Percentiles rank a stretch among this genome's conserved stretches.
Evolutionary conservation across 2,797 vertebrate species (phyloP).

Genomic region (Mico argentatus): DNA sequence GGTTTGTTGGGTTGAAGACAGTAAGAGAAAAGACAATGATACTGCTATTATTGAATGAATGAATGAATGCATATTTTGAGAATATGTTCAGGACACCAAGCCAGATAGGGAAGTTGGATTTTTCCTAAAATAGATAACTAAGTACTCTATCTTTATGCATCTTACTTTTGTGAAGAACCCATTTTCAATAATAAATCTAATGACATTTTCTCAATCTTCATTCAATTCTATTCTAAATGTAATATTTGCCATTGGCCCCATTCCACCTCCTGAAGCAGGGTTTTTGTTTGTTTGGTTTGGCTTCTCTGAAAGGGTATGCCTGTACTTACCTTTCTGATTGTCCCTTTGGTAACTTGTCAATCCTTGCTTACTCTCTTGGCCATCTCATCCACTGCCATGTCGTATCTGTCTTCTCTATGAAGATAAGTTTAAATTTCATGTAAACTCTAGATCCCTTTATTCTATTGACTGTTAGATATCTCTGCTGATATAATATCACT

Average conservation of each 20-base stretch:
- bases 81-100: background rate
- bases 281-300: background rate
- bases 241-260: background rate
- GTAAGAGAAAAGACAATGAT: slow-evolving; percentile 2
- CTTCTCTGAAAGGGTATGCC: background rate
- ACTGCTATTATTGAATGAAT: background rate
- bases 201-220: background rate
- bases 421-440: background rate
- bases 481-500: background rate
- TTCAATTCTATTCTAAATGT: background rate
- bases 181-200: background rate
- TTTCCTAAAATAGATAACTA: background rate
- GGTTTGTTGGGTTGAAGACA: background rate
- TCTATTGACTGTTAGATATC: background rate
- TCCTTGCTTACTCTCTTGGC: background rate
- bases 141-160: background rate
- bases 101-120: background rate
- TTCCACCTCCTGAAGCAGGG: background rate
- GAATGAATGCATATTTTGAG: slow-evolving; percentile 12
- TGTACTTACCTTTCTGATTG: background rate
- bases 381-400: background rate
- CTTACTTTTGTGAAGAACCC: background rate
- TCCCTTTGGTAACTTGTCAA: background rate
- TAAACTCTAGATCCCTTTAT: background rate
- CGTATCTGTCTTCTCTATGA: background rate